These are phyloP conservation scores for Mizuhopecten yessoensis DNA, from an alignment of 1,140 invertebrate genomes.

Conservation along the genomic window DNA sequence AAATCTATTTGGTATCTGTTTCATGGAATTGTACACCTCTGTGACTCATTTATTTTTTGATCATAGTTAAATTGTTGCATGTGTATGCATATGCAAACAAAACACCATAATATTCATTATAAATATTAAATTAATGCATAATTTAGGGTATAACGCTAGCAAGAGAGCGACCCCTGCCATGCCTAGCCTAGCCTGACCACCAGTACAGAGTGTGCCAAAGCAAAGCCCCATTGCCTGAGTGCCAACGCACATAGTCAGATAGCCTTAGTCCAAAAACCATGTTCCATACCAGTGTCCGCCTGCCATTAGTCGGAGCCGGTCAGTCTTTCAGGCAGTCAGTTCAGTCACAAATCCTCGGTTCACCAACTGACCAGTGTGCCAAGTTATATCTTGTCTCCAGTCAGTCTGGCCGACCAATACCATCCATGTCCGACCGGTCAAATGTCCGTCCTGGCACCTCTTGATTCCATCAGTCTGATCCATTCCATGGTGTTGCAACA, in stretches of 20 bases:
- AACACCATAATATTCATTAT: not conserved
- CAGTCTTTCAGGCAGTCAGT: conserved; percentile 16
- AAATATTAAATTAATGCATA: conserved; percentile 27
- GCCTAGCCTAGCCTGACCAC: conserved; percentile 22
- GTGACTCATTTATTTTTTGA: no score
- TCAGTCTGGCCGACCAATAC: not conserved
- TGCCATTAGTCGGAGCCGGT: not conserved
- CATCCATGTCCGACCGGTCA: not conserved
- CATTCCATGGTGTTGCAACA: not conserved
- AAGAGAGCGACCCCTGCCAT: conserved; percentile 30
- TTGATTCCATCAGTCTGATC: not conserved
- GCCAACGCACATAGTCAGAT: conserved; percentile 31
- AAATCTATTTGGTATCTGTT: no score
- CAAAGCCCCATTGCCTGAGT: not conserved
- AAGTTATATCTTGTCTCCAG: not conserved
- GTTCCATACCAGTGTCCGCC: conserved; percentile 21
- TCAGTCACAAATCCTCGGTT: conserved; percentile 10
- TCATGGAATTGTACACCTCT: no score
- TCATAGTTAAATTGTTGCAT: not conserved
- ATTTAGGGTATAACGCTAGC: conserved; percentile 27
- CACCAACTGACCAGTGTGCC: not conserved
- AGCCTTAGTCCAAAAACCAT: conserved; percentile 31
- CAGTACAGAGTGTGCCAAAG: conserved; percentile 7
- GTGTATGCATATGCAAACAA: not conserved
- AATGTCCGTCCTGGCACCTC: not conserved